Percentiles rank a stretch among this genome's conserved stretches.
phyloP scores from a whole-genome alignment of 2,888 invertebrate species.

The Pollenia angustigena region DNA sequence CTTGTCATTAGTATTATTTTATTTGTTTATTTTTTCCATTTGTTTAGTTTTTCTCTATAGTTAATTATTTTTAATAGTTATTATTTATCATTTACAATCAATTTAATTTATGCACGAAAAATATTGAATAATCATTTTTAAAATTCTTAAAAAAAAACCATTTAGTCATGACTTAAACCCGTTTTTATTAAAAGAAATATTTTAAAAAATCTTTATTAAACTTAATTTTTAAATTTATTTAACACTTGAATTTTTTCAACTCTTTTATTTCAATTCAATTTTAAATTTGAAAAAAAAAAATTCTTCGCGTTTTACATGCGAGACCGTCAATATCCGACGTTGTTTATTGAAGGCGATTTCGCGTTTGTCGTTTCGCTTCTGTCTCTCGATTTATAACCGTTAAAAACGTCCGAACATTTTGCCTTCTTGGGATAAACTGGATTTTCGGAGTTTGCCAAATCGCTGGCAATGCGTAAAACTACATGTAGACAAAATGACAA shows the following conservation, averaged over 20 bases:
- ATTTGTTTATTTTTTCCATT: constrained; percentile 4
- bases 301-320: constrained; percentile 21
- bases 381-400: constrained; percentile 53
- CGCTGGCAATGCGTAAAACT: constrained; percentile 73
- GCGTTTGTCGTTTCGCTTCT: constrained; percentile 5
- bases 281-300: background rate
- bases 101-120: constrained; percentile 11
- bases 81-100: constrained; percentile 22
- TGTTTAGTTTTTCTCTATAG: background rate
- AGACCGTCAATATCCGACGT: constrained; percentile 33
- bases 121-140: constrained; percentile 14
- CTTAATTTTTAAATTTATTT: background rate
- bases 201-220: constrained; percentile 2
- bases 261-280: background rate
- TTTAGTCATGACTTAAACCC: constrained; percentile 29
- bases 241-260: background rate
- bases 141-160: background rate
- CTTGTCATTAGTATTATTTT: background rate
- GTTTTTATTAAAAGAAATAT: constrained; percentile 13
- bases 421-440: constrained; percentile 84
- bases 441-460: constrained; percentile 79
- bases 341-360: constrained; percentile 37
- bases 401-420: constrained; percentile 82
- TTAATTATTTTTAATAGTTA: constrained; percentile 29
- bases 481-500: constrained; percentile 63